Base-by-base conservation (phyloP, 2,797 vertebrate genomes). In the Hirundo rustica region DNA sequence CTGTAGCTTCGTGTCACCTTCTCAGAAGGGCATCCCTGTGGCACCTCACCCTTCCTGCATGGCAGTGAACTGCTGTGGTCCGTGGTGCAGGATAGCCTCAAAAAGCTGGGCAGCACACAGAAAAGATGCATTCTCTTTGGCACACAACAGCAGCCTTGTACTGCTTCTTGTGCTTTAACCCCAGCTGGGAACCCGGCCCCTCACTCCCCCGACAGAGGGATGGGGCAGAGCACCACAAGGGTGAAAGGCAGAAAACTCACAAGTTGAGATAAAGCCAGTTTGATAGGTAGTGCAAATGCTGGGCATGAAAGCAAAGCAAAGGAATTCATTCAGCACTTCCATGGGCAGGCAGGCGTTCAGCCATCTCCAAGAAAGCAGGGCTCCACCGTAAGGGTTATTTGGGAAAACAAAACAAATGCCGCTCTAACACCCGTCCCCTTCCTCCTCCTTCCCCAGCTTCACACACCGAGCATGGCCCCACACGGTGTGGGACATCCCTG, bases 71-170 rank as follows among this genome's bases (percentile, higher is more conserved):
- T 74, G 32, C 65, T 65, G 2, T 8, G 51, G 74, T 85, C 64
- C 1, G 0, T n/a, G 48, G 18, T 20, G n/a, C 53, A 14, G 62
- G 38, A 26, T 0, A 2, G 57, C 51, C 55, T 57, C 32, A 21
- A 19, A 70, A 38, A 32, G 8, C 85, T 62, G 45, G n/a, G 47
- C 51, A 70, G 51, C 0, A 8, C 16, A 13, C 4, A 60, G 68
- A 70, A 77, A 42, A 62, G 60, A n/a, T 51, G 27, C 13, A 10
- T 54, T 65, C 51, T 75, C 34, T 44, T 38, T 5, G 36, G 47
- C 34, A 34, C 60, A 92, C 76, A 70, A 64, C 91, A 75, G 67
- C 78, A 92, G 85, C 84, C 73, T 79, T 61, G 58, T 54, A 60
- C 60, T 81, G 54, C 32, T 70, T 7, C 45, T 38, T n/a, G 58